Percentiles rank a stretch among this genome's conserved stretches.
Conservation (phyloP, 2,113 vertebrate species). For the Thunnus thynnus region DNA sequence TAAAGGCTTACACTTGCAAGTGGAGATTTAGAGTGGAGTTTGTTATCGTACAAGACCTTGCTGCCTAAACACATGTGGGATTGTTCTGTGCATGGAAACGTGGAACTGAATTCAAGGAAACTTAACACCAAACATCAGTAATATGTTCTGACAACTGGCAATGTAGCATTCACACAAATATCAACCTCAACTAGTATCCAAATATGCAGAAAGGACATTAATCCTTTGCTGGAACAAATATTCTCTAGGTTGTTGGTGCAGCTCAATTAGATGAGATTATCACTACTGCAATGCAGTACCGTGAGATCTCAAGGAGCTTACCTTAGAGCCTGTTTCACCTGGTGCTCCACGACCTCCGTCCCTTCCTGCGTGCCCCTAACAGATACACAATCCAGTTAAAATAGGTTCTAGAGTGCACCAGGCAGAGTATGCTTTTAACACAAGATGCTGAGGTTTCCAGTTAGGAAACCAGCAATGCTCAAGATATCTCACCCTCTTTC, state of each 20-base stretch:
- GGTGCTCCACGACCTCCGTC: constrained; percentile 92
- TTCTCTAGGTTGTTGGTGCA: background rate
- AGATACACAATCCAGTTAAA: constrained; percentile 52
- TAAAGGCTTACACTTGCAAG: constrained; percentile 51
- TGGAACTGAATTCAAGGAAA: constrained; percentile 8
- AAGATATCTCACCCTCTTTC: constrained; percentile 88
- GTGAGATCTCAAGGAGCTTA: constrained; percentile 52
- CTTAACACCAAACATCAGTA: background rate
- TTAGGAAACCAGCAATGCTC: constrained; percentile 20
- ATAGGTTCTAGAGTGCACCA: background rate
- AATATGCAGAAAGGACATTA: background rate
- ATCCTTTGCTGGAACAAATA: background rate
- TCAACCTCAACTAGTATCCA: background rate
- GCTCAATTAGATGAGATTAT: constrained; percentile 1
- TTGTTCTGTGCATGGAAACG: constrained; percentile 2
- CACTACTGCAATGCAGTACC: constrained; percentile 5
- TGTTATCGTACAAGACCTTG: constrained; percentile 33
- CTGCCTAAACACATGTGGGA: constrained; percentile 10
- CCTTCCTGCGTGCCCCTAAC: constrained; percentile 87
- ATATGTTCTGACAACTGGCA: background rate
- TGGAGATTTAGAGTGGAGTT: constrained; percentile 29
- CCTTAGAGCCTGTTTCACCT: constrained; percentile 92
- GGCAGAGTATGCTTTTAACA: constrained; percentile 18
- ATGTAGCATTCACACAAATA: background rate
- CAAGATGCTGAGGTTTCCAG: constrained; percentile 18